These are phyloP conservation scores for Pollenia amentaria DNA, from an alignment of 2,888 invertebrate species.

Conservation along the genomic window DNA sequence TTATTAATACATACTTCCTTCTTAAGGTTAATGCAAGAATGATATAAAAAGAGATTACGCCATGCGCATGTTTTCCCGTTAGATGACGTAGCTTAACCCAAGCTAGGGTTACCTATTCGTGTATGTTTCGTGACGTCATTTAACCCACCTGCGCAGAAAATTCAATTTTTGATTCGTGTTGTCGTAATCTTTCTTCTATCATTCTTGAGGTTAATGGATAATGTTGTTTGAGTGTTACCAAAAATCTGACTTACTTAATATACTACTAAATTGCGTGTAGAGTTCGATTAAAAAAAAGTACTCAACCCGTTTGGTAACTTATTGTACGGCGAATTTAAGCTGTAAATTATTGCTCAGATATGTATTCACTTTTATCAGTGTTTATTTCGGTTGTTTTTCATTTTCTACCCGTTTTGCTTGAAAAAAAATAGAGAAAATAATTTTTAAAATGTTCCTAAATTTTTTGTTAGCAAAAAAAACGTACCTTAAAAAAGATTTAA, in stretches of 20 bases:
- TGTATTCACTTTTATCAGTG: slow-evolving; percentile 21
- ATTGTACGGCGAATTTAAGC: slow-evolving; percentile 20
- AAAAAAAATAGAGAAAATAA: background rate
- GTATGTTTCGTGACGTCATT: no score
- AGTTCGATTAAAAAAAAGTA: background rate
- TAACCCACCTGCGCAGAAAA: no score
- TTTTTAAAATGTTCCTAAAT: slow-evolving; percentile 18
- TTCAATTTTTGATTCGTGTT: no score
- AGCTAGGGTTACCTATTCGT: no score
- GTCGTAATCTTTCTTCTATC: no score
- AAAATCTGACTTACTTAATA: background rate
- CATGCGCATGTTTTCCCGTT: no score
- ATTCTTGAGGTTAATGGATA: no score
- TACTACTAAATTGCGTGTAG: background rate
- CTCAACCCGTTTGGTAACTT: background rate
- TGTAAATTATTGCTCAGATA: slow-evolving; percentile 33
- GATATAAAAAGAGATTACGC: no score
- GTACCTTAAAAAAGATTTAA: slow-evolving; percentile 43
- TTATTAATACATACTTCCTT: no score
- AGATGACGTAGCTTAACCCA: no score
- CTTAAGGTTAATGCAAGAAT: no score
- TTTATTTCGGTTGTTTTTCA: slow-evolving; percentile 29
- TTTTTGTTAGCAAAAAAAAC: slow-evolving; percentile 15
- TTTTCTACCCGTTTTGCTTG: background rate
- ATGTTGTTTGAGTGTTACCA: background rate